phyloP scores from a whole-genome alignment of 2,113 vertebrate species.

The Colaptes auratus region DNA sequence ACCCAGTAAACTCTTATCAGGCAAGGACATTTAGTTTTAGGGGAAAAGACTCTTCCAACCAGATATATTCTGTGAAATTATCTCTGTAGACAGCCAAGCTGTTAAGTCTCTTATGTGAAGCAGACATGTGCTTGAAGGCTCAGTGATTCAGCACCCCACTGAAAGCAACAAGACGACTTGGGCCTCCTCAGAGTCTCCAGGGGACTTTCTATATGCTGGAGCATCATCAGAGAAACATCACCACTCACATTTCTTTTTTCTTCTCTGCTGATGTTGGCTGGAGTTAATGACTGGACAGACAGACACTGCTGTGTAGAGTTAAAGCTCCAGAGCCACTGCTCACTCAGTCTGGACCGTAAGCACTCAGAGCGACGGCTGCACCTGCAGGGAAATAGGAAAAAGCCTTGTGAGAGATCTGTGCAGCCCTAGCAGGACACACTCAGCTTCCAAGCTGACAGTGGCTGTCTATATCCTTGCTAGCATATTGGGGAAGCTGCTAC shows the following conservation, averaged over 20 bases:
- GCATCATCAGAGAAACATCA: background rate
- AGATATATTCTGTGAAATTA: background rate
- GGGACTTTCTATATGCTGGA: background rate
- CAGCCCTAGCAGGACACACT: background rate
- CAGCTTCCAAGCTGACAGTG: background rate
- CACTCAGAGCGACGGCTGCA: slow-evolving; percentile 87
- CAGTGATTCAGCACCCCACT: background rate
- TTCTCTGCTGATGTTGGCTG: slow-evolving; percentile 91
- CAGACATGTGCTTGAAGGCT: background rate
- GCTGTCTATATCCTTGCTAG: background rate
- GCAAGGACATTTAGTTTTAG: background rate
- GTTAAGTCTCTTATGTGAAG: background rate
- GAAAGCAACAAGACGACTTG: background rate
- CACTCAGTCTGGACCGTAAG: slow-evolving; percentile 74
- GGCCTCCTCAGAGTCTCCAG: background rate
- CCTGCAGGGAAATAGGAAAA: slow-evolving; percentile 64
- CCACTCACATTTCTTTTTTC: slow-evolving; percentile 85
- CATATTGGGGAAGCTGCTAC: background rate
- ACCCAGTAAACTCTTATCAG: background rate
- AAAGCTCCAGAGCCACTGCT: slow-evolving; percentile 97
- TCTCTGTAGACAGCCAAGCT: background rate
- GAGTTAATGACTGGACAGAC: slow-evolving; percentile 80
- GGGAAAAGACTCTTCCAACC: background rate
- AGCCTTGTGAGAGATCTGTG: background rate
- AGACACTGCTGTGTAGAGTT: slow-evolving; percentile 88